Conservation (phyloP, 2,888 invertebrate species). For the Perizoma flavofasciatum region DNA sequence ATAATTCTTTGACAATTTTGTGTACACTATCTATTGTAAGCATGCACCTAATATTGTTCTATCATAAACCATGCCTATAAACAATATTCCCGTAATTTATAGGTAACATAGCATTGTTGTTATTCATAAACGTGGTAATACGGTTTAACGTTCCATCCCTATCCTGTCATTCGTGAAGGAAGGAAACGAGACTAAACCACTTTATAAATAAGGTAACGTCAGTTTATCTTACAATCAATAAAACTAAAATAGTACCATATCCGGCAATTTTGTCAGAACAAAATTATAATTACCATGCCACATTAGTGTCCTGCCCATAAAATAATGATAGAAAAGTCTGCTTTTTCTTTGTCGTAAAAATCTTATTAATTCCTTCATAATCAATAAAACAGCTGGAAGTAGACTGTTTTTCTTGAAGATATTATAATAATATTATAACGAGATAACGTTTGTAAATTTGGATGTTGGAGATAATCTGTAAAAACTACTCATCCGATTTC, state of each 20-base stretch:
- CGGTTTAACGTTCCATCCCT: too few species aligned
- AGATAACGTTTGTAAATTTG: too few species aligned
- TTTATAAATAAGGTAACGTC: conserved; percentile 44
- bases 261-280: conserved; percentile 56
- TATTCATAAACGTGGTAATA: too few species aligned
- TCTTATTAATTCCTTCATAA: conserved; percentile 1
- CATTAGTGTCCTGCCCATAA: conserved; percentile 46
- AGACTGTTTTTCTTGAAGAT: too few species aligned
- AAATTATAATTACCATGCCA: conserved; percentile 40
- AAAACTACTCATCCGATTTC: too few species aligned
- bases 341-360: conserved; percentile 22
- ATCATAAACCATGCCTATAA: conserved; percentile 44
- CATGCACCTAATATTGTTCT: conserved; percentile 35
- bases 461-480: too few species aligned
- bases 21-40: conserved; percentile 38
- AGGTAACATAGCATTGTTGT: too few species aligned
- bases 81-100: conserved; percentile 40
- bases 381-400: neutral
- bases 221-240: conserved; percentile 65
- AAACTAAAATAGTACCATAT: conserved; percentile 64
- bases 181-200: conserved; percentile 1
- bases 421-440: too few species aligned
- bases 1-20: conserved; percentile 17
- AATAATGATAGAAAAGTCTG: conserved; percentile 22
- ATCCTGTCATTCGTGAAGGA: too few species aligned